phyloP scores from a whole-genome alignment of 2,113 vertebrate species.

The Dunckerocampus dactyliophorus region DNA sequence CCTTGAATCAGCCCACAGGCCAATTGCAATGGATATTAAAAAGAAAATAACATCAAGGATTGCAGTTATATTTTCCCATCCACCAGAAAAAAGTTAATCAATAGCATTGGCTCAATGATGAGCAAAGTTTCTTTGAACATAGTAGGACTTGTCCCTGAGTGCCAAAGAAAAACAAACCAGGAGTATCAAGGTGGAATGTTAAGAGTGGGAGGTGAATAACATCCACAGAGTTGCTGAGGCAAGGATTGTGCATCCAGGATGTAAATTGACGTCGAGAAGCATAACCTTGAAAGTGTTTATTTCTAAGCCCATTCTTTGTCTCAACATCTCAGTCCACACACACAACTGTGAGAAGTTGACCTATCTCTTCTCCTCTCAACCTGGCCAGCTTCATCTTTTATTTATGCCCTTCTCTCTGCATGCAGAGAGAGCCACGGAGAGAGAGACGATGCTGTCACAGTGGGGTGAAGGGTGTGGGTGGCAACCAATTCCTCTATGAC shows the following conservation, averaged over 20 bases:
- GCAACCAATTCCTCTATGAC: not conserved
- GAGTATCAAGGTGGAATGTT: not conserved
- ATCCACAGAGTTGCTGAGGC: slow-evolving; percentile 51
- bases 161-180: not conserved
- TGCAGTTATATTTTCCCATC: not conserved
- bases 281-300: slow-evolving; percentile 29
- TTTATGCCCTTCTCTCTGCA: slow-evolving; percentile 48
- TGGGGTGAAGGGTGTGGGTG: slow-evolving; percentile 33
- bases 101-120: not conserved
- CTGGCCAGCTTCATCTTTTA: slow-evolving; percentile 63
- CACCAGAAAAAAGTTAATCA: not conserved
- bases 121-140: not conserved
- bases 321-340: slow-evolving; percentile 27
- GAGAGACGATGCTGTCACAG: slow-evolving; percentile 44
- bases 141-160: not conserved
- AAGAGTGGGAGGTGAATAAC: slow-evolving; percentile 28
- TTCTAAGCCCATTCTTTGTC: slow-evolving; percentile 6
- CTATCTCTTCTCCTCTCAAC: slow-evolving; percentile 32
- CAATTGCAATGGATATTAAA: too few relatives aligned
- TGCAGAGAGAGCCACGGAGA: slow-evolving; percentile 25
- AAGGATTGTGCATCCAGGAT: slow-evolving; percentile 29
- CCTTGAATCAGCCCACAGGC: too few relatives aligned
- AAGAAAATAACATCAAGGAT: too few relatives aligned
- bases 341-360: slow-evolving; percentile 13
- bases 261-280: slow-evolving; percentile 47